Conservation (phyloP, 2,888 invertebrate genomes). For the Dendrolimus houi region DNA sequence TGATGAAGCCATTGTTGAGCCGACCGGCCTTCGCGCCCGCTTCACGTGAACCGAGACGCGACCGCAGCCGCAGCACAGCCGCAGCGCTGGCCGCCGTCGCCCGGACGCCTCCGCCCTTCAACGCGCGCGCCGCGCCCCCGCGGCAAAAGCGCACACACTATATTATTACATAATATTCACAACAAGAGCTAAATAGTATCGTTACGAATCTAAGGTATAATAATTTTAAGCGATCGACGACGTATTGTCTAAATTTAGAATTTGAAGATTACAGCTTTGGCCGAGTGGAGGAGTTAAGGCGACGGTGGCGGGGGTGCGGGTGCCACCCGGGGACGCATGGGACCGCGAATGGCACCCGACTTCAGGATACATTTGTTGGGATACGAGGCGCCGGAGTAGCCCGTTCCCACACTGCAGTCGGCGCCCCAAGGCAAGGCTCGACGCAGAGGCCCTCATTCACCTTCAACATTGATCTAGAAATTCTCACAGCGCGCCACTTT, state of each 20-base stretch:
- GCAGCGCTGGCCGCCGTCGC: constrained; percentile 8
- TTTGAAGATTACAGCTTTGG: constrained; percentile 46
- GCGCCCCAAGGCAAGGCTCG: constrained; percentile 14
- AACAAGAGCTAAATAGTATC: constrained; percentile 64
- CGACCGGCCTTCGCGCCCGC: no score
- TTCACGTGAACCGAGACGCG: constrained; percentile 6
- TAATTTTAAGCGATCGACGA: constrained; percentile 62
- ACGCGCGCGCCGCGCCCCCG: constrained; percentile 17
- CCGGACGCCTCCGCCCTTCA: constrained; percentile 11
- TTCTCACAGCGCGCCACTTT: background rate
- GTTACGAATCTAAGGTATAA: constrained; percentile 57
- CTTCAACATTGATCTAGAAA: background rate
- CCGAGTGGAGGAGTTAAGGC: constrained; percentile 27
- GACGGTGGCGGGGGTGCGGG: constrained; percentile 14
- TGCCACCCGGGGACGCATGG: constrained; percentile 38
- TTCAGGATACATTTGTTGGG: constrained; percentile 14
- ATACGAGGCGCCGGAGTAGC: constrained; percentile 16
- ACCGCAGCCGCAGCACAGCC: constrained; percentile 13
- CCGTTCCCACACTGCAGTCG: constrained; percentile 4
- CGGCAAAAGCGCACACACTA: constrained; percentile 24
- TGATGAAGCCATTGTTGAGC: constrained; percentile 21
- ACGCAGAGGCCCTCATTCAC: background rate
- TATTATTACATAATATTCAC: constrained; percentile 39
- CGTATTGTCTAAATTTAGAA: constrained; percentile 51
- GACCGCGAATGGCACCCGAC: constrained; percentile 44